Evolutionary conservation across 92 coral and sea anemone species (phyloP), one percentile per base, ranked within the genome.

Genomic region (Epizoanthus illoricatus): DNA sequence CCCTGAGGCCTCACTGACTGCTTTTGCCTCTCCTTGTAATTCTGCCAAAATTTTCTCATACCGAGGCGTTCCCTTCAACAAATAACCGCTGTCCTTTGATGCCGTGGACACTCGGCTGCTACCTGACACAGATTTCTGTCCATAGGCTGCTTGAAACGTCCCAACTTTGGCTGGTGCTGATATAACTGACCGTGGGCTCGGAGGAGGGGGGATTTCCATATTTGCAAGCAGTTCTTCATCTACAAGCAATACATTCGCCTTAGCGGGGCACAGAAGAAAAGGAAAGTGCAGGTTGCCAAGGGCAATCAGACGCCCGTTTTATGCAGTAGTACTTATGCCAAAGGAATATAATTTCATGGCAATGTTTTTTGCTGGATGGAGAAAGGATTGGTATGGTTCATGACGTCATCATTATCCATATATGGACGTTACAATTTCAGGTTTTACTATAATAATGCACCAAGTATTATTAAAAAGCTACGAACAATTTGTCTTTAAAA

Each of bases 161-260:
- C 85, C 73, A 9, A 74, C 65, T 24, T 65, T 52, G 57, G 21
- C 87, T 17, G 76, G 83, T 3, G 87, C 71, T 24, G 82, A 78
- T 8, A 63, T 20, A 9, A 56, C 67, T 59, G 73, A 85, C 56
- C 72, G 73, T 40, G 82, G 49, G 21, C 47, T 56, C 56, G 74
- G 79, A 33, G 66, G 79, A 20, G 60, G 66, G 2, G 82, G 55
- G 56, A 82, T 80, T 19, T 87, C 91, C 15, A 92, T 69, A 41
- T 66, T 80, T 24, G 95, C 90, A 7, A 92, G 58, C 36, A 92
- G 78, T 23, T 92, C 97, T 66, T 90, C 93, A 23, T 92, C 97
- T 90, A 41, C 28, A 60, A 59, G 52, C 12, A 55, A 15, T 73
- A 52, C 16, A 52, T 52, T 52, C 2, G 56, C 15, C 1, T 52